Conservation (phyloP, 2,888 invertebrate species). For the Exephanes ischioxanthus region DNA sequence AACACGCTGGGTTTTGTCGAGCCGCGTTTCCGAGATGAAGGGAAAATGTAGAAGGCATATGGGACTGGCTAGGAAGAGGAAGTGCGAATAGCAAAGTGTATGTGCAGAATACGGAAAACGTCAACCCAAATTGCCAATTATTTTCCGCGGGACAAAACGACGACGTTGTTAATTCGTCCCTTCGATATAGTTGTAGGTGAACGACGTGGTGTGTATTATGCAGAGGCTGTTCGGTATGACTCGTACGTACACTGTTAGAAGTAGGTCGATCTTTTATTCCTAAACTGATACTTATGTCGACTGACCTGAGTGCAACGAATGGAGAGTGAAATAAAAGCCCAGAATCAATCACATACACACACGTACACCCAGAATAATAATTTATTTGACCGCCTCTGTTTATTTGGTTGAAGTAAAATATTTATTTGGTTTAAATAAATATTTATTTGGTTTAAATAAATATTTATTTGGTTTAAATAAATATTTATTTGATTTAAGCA, state of each 20-base stretch:
- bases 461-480: too few species aligned
- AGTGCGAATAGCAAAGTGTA: background rate
- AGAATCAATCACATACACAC: too few species aligned
- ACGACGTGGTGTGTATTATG: background rate
- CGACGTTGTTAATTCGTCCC: background rate
- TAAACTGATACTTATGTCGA: too few species aligned
- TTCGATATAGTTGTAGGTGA: background rate
- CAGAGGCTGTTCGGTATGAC: background rate
- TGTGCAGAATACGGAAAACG: background rate
- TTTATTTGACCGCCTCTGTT: too few species aligned
- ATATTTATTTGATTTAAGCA: too few species aligned
- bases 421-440: too few species aligned
- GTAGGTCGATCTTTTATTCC: background rate
- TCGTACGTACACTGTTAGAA: background rate
- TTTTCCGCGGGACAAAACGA: background rate
- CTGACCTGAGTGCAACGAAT: too few species aligned
- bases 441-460: too few species aligned
- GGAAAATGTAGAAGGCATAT: background rate
- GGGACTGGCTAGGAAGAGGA: background rate
- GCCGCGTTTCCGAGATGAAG: background rate
- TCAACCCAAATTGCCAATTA: background rate
- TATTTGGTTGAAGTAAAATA: too few species aligned
- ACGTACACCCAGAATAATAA: too few species aligned
- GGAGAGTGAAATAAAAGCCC: too few species aligned
- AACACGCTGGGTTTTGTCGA: constrained; percentile 27